Evolutionary conservation across 2,797 vertebrate species (phyloP).

Genomic region (Scyliorhinus canicula): DNA sequence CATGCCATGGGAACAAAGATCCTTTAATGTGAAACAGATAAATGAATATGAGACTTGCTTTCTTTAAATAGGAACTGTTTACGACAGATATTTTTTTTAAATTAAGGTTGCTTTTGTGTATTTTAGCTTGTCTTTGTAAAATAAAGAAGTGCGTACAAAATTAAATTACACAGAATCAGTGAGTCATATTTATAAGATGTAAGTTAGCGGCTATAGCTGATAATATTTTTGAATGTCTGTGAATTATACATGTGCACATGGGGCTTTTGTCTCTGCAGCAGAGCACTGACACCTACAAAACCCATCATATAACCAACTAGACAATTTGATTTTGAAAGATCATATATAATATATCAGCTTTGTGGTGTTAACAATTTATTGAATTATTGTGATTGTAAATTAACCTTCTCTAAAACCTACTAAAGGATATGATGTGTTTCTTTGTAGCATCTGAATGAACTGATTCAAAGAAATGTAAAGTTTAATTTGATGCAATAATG

Average conservation of each 20-base stretch:
- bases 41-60: not conserved
- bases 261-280: not conserved
- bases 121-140: not conserved
- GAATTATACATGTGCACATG: not conserved
- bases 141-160: not conserved
- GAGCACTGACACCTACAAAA: not conserved
- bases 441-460: not conserved
- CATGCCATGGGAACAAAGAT: conserved; percentile 22
- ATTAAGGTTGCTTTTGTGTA: not conserved
- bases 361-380: not conserved
- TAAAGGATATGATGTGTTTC: not conserved
- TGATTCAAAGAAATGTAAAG: not conserved
- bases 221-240: not conserved
- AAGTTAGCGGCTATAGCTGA: not conserved
- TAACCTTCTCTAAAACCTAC: not conserved
- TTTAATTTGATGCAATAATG: not conserved
- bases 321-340: not conserved
- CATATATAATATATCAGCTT: not conserved
- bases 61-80: not conserved
- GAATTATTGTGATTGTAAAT: not conserved
- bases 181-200: not conserved
- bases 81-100: not conserved
- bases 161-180: not conserved
- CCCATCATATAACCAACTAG: not conserved
- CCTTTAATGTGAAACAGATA: not conserved